These are phyloP conservation scores for Esox lucius DNA, from an alignment of 2,797 vertebrate species.

Conservation along the genomic window DNA sequence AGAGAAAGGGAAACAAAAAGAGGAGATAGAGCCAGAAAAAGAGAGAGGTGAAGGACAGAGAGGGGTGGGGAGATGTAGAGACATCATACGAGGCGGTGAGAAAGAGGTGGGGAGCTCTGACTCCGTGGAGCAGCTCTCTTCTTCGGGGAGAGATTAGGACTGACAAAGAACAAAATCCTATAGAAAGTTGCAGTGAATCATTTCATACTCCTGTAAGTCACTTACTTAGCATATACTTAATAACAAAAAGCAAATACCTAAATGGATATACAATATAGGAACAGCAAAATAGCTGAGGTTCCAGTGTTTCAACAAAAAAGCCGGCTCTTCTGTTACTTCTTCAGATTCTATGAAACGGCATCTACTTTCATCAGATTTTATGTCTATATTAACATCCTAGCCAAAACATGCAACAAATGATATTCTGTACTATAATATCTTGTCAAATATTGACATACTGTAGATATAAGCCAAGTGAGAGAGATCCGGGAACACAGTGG, in stretches of 20 bases:
- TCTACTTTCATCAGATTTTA: not conserved
- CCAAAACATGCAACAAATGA: not conserved
- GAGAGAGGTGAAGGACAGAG: not conserved
- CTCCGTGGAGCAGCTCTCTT: conserved; percentile 38
- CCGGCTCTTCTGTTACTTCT: not conserved
- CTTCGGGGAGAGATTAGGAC: conserved; percentile 40
- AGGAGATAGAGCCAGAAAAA: not conserved
- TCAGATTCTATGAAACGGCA: not conserved
- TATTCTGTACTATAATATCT: not conserved
- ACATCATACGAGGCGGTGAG: conserved; percentile 12
- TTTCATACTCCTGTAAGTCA: not conserved
- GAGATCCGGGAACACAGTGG: conserved; percentile 18
- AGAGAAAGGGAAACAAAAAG: not conserved
- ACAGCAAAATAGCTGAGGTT: not conserved
- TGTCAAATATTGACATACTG: not conserved
- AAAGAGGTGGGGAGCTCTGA: not conserved
- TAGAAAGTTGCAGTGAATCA: conserved; percentile 17
- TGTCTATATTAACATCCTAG: not conserved
- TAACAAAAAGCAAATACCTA: too few relatives aligned
- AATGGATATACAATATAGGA: not conserved
- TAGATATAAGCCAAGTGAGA: not conserved
- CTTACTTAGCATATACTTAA: too few relatives aligned
- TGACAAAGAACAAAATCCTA: conserved; percentile 44
- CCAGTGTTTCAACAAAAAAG: not conserved
- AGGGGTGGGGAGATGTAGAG: not conserved